These are phyloP conservation scores for Phlogophora meticulosa DNA, from an alignment of 2,888 invertebrate genomes.

Conservation along the genomic window DNA sequence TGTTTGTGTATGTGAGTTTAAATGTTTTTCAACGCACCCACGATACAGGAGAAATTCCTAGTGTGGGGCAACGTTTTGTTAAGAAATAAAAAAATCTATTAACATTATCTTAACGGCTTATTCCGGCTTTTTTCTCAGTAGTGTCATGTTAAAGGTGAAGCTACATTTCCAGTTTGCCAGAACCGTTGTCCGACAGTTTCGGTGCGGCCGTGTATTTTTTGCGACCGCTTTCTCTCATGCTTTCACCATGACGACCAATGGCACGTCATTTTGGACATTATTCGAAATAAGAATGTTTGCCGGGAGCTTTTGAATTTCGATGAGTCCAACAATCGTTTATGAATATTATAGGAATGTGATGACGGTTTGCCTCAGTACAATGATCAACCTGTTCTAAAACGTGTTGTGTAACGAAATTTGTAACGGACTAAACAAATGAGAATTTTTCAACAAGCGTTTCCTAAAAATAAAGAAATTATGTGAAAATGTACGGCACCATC, in stretches of 20 bases:
- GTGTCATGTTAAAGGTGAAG: slow-evolving; percentile 41
- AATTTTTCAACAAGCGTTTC: not conserved
- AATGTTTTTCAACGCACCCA: too few species aligned
- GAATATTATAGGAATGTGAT: not conserved
- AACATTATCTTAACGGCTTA: not conserved
- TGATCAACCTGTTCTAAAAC: not conserved
- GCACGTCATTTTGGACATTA: slow-evolving; percentile 66
- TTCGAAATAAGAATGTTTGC: slow-evolving; percentile 58
- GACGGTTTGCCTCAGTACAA: slow-evolving; percentile 3
- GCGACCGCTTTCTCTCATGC: slow-evolving; percentile 78
- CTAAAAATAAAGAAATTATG: too few species aligned
- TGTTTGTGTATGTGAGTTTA: too few species aligned
- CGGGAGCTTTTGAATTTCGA: slow-evolving; percentile 22
- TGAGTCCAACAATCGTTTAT: slow-evolving; percentile 7
- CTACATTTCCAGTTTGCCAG: slow-evolving; percentile 60
- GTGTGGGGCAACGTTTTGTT: too few species aligned
- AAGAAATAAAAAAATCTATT: too few species aligned
- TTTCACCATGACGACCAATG: slow-evolving; percentile 74
- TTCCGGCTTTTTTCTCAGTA: slow-evolving; percentile 26
- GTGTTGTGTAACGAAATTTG: not conserved
- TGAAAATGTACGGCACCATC: too few species aligned
- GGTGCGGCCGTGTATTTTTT: slow-evolving; percentile 71
- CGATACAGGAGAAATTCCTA: too few species aligned
- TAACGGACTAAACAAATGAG: not conserved
- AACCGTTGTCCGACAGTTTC: slow-evolving; percentile 68